Evolutionary conservation across 2,888 invertebrate genomes (phyloP), one percentile per base, ranked within the genome.

Genomic region (Bedellia somnulentella): DNA sequence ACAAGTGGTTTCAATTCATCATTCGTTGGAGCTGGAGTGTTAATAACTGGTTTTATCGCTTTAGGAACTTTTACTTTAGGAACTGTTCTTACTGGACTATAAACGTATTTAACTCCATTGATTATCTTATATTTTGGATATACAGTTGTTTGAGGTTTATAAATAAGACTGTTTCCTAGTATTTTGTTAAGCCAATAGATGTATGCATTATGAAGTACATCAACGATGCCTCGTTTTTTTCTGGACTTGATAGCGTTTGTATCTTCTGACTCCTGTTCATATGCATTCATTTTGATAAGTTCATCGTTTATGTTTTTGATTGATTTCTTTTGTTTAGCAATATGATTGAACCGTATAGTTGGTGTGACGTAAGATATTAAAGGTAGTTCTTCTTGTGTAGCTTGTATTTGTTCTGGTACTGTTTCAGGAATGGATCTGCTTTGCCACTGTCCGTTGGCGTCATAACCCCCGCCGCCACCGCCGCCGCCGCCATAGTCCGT

Each of bases 371-470:
- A 59, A 1, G 60, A 41, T 29, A 53, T 46, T 8, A 52, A 42
- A 3, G 60, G 54, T 40, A 48, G 36, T 4, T 35, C 32, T 33
- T 27, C 30, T 34, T 44, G 33, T 28, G 33, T 38, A 26, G 42
- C 46, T 38, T 48, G 45, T 27, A 36, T 34, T 35, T 24, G 35
- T 45, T 27, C 47, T 37, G 37, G 9, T 43, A 35, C 27, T 26
- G 14, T 11, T 34, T 58, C 51, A 29, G 50, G 42, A 37, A 67
- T 54, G 29, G 63, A 64, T 45, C 73, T 46, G 40, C 70, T 71
- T 42, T 68, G 73, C 75, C 73, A 75, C 44, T 75, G 76, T 12
- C 63, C 71, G 26, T 73, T 73, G 2, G 68, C 59, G 32, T 75
- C 73, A 42, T 75, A 73, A 5, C 63, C 60, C 1, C 73, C 63